A percentile compares a stretch with the other conserved stretches of the same genome.
These are phyloP conservation scores for Colletes latitarsis DNA, from an alignment of 1,140 invertebrate species.

Conservation along the genomic window DNA sequence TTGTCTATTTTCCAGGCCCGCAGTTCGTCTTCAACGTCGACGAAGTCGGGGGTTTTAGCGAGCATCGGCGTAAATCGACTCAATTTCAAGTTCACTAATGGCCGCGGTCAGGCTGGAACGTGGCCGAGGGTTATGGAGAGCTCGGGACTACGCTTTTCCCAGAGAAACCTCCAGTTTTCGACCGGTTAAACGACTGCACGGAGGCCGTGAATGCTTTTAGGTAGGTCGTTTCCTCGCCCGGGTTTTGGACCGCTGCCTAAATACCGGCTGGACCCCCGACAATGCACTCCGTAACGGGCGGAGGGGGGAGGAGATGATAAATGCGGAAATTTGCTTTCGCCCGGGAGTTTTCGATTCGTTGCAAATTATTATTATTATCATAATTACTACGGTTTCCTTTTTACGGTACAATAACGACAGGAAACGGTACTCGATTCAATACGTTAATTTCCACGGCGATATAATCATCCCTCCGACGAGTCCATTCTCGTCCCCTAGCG, in stretches of 20 bases:
- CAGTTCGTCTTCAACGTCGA: neutral
- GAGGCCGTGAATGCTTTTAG: constrained; percentile 34
- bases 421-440: no score
- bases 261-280: neutral
- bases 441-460: no score
- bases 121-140: neutral
- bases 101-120: constrained; percentile 25
- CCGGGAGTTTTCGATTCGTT: no score
- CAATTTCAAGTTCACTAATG: constrained; percentile 55
- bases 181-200: constrained; percentile 38
- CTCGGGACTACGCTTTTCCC: neutral
- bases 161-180: constrained; percentile 43
- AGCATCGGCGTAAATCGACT: constrained; percentile 41
- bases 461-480: no score
- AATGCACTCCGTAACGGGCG: no score
- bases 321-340: no score
- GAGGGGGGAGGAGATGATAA: no score
- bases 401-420: no score
- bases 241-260: constrained; percentile 38
- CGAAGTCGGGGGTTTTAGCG: neutral
- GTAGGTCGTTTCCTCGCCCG: constrained; percentile 36
- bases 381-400: no score
- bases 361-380: no score
- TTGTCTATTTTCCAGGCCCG: neutral
- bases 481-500: no score